Evolutionary conservation across 2,888 invertebrate genomes (phyloP), one percentile per base, ranked within the genome.

Genomic region (Zaprionus obscuricornis): DNA sequence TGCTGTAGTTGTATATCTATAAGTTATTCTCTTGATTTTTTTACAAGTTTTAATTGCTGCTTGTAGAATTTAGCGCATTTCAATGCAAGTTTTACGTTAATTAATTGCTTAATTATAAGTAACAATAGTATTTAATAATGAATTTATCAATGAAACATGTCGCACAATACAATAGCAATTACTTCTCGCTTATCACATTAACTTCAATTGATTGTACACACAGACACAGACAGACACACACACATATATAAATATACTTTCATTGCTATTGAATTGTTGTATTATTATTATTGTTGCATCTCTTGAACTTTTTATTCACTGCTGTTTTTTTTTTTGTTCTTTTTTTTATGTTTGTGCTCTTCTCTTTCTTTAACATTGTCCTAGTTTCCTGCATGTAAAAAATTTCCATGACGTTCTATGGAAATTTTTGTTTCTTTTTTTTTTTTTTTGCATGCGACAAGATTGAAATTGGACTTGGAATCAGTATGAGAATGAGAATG

Each of bases 351-450:
- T n/a, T n/a, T 22, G n/a, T 39, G 22, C 46, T 31, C 60, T 24
- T 14, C 58, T 20, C 8, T 29, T 18, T 33, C 52, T 45, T 50
- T 45, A 63, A 18, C 69, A 73, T 66, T 79, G 85, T 85, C 78
- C 78, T 85, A 79, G 83, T 72, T 79, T 82, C 54, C 45, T 45
- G 49, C 11, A 26, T 45, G 49, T 50, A 64, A 49, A 66, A 60
- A 63, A 51, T 51, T 85, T 79, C 83, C 85, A 77, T 74, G 76
- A 74, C 72, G 64, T 11, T 4, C 14, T 58, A 56, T 82, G 78
- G 83, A 82, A 85, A 79, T 50, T 54, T 78, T 22, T 7, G 4
- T 22, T 22, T 52, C 63, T 56, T 55, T 51, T 20, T 14, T 13
- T 22, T 42, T 45, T 36, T 22, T 39, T 37, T 42, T 43, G 22